Conservation (phyloP, 1,140 invertebrate species). For the Danaus plexippus region DNA sequence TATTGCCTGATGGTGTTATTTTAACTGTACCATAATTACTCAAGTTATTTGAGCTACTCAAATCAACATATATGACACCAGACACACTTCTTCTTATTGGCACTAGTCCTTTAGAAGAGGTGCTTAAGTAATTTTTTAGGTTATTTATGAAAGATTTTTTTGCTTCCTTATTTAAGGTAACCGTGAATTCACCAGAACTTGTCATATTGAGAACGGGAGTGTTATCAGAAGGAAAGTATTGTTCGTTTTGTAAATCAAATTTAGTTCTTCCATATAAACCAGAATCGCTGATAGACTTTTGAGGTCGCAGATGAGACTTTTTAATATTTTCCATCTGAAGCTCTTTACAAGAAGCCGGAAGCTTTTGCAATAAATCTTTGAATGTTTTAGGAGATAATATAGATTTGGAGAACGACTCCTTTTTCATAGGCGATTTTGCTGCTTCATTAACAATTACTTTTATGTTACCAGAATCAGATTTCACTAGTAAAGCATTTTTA, state of each 20-base stretch:
- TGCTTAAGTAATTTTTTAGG: conserved; percentile 29
- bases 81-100: conserved; percentile 33
- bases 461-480: conserved; percentile 36
- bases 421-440: conserved; percentile 1
- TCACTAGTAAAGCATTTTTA: conserved; percentile 35
- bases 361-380: conserved; percentile 17
- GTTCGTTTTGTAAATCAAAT: conserved; percentile 19
- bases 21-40: conserved; percentile 31
- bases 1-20: conserved; percentile 38
- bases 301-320: conserved; percentile 9
- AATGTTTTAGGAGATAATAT: conserved; percentile 19
- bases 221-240: conserved; percentile 15
- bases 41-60: conserved; percentile 19
- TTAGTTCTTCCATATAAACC: conserved; percentile 29
- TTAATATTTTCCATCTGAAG: conserved; percentile 10
- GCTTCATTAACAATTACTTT: conserved; percentile 32
- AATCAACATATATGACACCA: conserved; percentile 30
- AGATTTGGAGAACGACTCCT: conserved; percentile 10
- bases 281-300: conserved; percentile 32
- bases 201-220: conserved; percentile 30
- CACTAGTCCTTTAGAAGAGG: conserved; percentile 21
- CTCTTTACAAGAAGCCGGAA: conserved; percentile 14
- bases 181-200: conserved; percentile 27
- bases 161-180: conserved; percentile 35
- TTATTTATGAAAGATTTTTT: conserved; percentile 35